Conservation (phyloP, 2,888 invertebrate genomes). For the Oligia strigilis region DNA sequence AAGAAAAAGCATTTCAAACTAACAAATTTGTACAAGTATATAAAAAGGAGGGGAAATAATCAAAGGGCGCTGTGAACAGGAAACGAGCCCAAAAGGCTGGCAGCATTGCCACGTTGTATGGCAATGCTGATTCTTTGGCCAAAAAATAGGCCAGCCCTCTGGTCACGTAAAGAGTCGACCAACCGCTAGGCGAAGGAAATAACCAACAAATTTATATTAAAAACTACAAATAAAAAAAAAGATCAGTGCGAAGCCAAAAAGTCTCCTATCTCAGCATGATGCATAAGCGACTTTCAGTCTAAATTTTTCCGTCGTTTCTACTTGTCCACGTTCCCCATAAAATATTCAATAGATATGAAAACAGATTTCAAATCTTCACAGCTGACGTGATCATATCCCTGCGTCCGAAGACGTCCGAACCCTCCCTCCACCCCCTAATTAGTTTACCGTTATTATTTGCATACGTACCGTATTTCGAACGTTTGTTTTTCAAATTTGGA, state of each 20-base stretch:
- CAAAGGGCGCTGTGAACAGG: too few relatives aligned
- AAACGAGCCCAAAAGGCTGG: too few relatives aligned
- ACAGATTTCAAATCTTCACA: slow-evolving; percentile 41
- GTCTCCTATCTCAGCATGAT: not conserved
- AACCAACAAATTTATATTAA: not conserved
- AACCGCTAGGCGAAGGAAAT: too few relatives aligned
- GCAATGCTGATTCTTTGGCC: too few relatives aligned
- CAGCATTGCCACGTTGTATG: too few relatives aligned
- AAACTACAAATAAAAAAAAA: not conserved
- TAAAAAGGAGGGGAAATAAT: too few relatives aligned
- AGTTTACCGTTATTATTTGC: slow-evolving; percentile 78
- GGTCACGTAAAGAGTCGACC: too few relatives aligned
- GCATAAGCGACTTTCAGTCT: not conserved
- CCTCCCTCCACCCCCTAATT: slow-evolving; percentile 71
- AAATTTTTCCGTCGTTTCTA: not conserved
- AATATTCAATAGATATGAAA: slow-evolving; percentile 38
- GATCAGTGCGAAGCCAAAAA: not conserved
- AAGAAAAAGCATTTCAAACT: not conserved
- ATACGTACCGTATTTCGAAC: slow-evolving; percentile 69
- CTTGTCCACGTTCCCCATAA: slow-evolving; percentile 10
- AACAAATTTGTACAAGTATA: too few relatives aligned
- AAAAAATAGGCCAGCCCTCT: too few relatives aligned
- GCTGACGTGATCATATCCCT: slow-evolving; percentile 41
- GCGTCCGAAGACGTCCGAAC: slow-evolving; percentile 35
- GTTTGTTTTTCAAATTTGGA: slow-evolving; percentile 87